Percentiles rank a stretch among this genome's conserved stretches.
These are phyloP conservation scores for Malthinus flaveolus DNA, from an alignment of 2,888 invertebrate genomes.

Conservation along the genomic window DNA sequence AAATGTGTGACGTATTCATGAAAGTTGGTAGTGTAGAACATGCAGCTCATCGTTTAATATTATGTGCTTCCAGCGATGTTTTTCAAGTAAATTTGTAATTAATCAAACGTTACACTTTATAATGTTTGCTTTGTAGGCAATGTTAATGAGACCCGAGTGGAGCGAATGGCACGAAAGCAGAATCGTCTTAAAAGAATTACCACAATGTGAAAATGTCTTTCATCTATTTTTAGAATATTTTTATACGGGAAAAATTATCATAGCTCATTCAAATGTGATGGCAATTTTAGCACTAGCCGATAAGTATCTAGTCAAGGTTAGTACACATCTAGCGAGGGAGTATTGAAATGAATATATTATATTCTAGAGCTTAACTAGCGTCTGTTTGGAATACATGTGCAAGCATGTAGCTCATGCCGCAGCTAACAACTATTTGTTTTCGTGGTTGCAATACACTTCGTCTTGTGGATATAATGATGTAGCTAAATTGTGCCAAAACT, in stretches of 20 bases:
- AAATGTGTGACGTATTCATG: constrained; percentile 88
- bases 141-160: constrained; percentile 95
- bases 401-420: constrained; percentile 85
- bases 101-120: neutral
- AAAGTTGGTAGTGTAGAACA: constrained; percentile 82
- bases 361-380: constrained; percentile 72
- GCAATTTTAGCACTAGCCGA: constrained; percentile 89
- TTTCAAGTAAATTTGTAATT: constrained; percentile 71
- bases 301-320: constrained; percentile 90
- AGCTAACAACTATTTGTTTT: constrained; percentile 77
- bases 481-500: constrained; percentile 76
- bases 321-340: constrained; percentile 9
- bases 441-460: constrained; percentile 90
- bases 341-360: neutral
- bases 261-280: constrained; percentile 82
- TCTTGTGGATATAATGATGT: constrained; percentile 78
- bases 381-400: constrained; percentile 87
- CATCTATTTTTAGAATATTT: constrained; percentile 83
- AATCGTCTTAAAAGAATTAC: constrained; percentile 84
- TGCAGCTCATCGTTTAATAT: constrained; percentile 86
- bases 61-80: constrained; percentile 93
- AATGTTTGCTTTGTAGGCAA: constrained; percentile 63
- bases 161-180: constrained; percentile 84
- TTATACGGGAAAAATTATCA: constrained; percentile 88
- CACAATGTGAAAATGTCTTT: constrained; percentile 82